phyloP scores from a whole-genome alignment of 2,113 vertebrate genomes.

The Excalfactoria chinensis region DNA sequence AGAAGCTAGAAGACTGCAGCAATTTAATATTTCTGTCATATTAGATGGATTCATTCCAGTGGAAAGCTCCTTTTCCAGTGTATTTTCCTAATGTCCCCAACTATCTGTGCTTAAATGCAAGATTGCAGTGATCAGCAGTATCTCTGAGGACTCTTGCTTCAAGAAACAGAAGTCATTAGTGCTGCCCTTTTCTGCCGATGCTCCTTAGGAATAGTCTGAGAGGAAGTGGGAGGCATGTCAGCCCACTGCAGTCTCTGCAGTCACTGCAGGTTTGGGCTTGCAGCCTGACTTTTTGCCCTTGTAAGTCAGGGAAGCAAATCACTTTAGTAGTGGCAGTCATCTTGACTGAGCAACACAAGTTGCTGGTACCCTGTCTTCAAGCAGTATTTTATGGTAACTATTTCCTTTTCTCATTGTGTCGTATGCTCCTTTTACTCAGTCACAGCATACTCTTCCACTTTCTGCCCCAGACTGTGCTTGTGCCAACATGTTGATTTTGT shows the following conservation, averaged over 20 bases:
- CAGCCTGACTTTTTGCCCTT: background rate
- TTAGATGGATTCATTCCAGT: background rate
- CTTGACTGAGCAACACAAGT: background rate
- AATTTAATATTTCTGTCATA: background rate
- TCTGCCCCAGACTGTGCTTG: background rate
- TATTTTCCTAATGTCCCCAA: background rate
- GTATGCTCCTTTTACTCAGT: rapidly evolving
- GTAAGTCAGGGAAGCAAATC: background rate
- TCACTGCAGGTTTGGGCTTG: background rate
- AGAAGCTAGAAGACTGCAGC: background rate
- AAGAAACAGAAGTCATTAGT: background rate
- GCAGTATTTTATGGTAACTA: background rate
- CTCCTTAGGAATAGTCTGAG: background rate
- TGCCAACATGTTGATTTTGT: background rate
- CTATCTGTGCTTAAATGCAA: background rate
- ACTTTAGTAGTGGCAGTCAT: rapidly evolving
- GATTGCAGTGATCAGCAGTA: background rate
- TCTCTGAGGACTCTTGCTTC: background rate
- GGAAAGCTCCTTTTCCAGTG: background rate
- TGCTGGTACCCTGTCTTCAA: background rate
- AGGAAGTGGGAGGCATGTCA: background rate
- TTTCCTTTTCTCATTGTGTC: background rate
- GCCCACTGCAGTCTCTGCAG: background rate
- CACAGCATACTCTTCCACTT: background rate
- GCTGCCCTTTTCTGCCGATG: background rate